Evolutionary conservation across 2,797 vertebrate genomes (phyloP), one percentile per base, ranked within the genome.

Genomic region (Loriculus beryllinus): DNA sequence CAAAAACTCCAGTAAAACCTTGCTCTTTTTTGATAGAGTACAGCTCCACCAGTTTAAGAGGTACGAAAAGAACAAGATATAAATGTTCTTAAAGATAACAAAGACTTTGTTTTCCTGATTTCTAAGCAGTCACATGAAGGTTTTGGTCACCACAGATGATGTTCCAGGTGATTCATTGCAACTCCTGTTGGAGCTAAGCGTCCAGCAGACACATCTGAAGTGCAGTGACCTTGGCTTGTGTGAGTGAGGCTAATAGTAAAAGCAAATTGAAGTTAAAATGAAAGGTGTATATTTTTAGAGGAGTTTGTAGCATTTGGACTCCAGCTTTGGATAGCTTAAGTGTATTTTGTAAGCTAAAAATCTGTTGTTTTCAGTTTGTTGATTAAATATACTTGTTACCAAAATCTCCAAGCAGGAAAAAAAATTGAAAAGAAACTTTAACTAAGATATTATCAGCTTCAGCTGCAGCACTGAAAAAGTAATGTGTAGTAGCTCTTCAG

Each of bases 371-470:
- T 91, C 71, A 83, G 86, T 86, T 95, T 76, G 77, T 90, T 95
- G 94, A 93, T 93, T 84, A 95, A 92, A 95, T 90, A 70, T 56
- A 68, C 90, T 95, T 88, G 86, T 76, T 93, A 95, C 92, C 74
- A 81, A 90, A 88, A 96, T 28, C 56, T 88, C 89, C 40, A 79
- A 70, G 86, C 40, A 95, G 70, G 23, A 93, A 91, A 92, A 91
- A 93, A 92, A 76, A 67, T 33, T 56, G 59, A 33, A 85, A 59
- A 90, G 82, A 78, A 35, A 88, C 35, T 91, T 83, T 59, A 74
- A 6, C 76, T 81, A 62, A 76, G 87, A 88, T 82, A 65, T 42
- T 94, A 77, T 76, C 87, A 94, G 60, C 54, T 79, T 91, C 57
- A 85, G 64, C 86, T 82, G 63, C 84, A 84, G 80, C 76, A 70